A percentile compares a stretch with the other conserved stretches of the same genome.
phyloP scores from a whole-genome alignment of 2,113 vertebrate species.

The Stomatorhinus ivindoensis region DNA sequence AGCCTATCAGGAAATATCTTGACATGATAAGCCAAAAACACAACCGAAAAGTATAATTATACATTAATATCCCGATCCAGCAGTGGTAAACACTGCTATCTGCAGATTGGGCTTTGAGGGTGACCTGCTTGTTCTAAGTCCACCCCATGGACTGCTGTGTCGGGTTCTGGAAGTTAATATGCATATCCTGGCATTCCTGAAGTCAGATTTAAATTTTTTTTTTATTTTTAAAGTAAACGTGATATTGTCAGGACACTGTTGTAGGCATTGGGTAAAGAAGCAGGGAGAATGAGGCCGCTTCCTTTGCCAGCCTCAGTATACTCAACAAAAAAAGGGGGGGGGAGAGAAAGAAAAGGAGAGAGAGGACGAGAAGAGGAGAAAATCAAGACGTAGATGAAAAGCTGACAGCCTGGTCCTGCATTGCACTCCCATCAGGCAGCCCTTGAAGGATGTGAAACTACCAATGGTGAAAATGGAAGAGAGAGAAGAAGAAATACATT shows the following conservation, averaged over 20 bases:
- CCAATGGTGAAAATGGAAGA: conserved; percentile 7
- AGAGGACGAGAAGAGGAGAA: not conserved
- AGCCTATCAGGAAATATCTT: not conserved
- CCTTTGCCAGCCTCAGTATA: conserved; percentile 29
- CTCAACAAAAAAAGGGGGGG: conserved; percentile 25
- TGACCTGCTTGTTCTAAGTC: conserved; percentile 8
- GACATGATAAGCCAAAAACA: conserved; percentile 3
- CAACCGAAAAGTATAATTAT: not conserved
- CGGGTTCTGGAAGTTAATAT: not conserved
- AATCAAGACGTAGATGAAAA: conserved; percentile 16
- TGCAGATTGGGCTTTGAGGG: not conserved
- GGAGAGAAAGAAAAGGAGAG: conserved; percentile 13
- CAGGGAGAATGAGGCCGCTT: not conserved
- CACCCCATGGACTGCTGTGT: not conserved
- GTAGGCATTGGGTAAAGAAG: conserved; percentile 22
- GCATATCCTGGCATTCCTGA: not conserved
- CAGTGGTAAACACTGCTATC: not conserved
- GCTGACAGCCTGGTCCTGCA: conserved; percentile 11
- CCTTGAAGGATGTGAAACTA: conserved; percentile 11
- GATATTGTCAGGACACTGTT: conserved; percentile 30
- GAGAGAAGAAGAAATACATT: conserved; percentile 10
- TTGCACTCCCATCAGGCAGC: conserved; percentile 8
- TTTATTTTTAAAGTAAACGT: conserved; percentile 9
- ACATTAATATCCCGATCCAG: not conserved
- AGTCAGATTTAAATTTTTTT: not conserved